Evolutionary conservation across 2,113 vertebrate genomes (phyloP).

Genomic region (Ptychochromis oligacanthus): DNA sequence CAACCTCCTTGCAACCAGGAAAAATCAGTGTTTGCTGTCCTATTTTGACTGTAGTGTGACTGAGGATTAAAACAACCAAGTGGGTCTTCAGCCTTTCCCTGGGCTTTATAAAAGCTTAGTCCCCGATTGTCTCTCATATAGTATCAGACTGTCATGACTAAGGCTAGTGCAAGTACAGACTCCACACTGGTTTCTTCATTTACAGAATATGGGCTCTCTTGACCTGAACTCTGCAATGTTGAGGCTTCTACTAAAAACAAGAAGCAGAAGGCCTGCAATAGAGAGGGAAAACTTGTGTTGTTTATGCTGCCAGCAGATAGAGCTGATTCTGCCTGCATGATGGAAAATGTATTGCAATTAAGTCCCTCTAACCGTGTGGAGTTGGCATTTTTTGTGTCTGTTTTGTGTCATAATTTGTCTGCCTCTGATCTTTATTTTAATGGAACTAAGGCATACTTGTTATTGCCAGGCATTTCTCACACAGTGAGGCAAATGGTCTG

Average conservation of each 20-base stretch:
- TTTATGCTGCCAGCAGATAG: slow-evolving; percentile 27
- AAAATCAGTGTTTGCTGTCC: too few species aligned
- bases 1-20: too few species aligned
- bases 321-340: not conserved
- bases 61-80: too few species aligned
- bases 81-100: too few species aligned
- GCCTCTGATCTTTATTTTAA: not conserved
- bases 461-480: too few species aligned
- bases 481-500: rapidly evolving
- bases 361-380: rapidly evolving
- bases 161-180: rapidly evolving
- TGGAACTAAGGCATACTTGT: not conserved
- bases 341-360: rapidly evolving
- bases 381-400: rapidly evolving
- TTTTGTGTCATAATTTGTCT: not conserved
- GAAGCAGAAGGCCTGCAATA: not conserved
- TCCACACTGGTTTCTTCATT: too few species aligned
- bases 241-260: not conserved
- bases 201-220: not conserved
- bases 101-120: rapidly evolving
- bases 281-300: not conserved
- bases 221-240: slow-evolving; percentile 15
- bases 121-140: not conserved
- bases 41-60: too few species aligned
- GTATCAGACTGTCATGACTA: rapidly evolving